Evolutionary conservation across 2,113 vertebrate genomes (phyloP).

Genomic region (Rhinolophus ferrumequinum): DNA sequence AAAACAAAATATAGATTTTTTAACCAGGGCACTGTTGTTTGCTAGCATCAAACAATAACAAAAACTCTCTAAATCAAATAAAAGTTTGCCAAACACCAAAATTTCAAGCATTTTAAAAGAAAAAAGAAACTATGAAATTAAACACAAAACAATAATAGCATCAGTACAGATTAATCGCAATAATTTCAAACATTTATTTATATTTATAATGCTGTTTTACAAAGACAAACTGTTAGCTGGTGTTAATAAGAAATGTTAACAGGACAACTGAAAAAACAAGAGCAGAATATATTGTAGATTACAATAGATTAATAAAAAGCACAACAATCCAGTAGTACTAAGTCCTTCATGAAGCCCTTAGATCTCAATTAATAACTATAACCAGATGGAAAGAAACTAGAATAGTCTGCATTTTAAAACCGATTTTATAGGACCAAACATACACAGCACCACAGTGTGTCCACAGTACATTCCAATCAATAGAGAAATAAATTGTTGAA

Average conservation of each 20-base stretch:
- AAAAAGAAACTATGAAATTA: neutral
- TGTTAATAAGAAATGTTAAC: neutral
- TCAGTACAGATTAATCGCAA: neutral
- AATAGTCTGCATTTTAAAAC: neutral
- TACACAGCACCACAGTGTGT: neutral
- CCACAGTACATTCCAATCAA: neutral
- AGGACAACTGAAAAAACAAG: neutral
- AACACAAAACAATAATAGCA: neutral
- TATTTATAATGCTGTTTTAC: neutral
- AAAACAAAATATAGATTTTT: conserved; percentile 5
- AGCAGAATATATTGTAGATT: neutral
- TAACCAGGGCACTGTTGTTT: neutral
- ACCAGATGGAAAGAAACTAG: neutral
- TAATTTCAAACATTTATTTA: conserved; percentile 6
- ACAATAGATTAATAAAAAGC: neutral
- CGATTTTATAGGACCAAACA: neutral
- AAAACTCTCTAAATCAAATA: neutral
- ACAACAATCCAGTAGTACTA: neutral
- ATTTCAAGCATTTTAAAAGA: conserved; percentile 1
- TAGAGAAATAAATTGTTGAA: neutral
- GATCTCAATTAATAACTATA: neutral
- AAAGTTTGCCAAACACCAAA: neutral
- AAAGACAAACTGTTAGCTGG: neutral
- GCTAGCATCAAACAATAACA: neutral
- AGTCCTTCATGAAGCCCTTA: neutral